Conservation (phyloP, 2,113 vertebrate genomes). For the Otus sunia region DNA sequence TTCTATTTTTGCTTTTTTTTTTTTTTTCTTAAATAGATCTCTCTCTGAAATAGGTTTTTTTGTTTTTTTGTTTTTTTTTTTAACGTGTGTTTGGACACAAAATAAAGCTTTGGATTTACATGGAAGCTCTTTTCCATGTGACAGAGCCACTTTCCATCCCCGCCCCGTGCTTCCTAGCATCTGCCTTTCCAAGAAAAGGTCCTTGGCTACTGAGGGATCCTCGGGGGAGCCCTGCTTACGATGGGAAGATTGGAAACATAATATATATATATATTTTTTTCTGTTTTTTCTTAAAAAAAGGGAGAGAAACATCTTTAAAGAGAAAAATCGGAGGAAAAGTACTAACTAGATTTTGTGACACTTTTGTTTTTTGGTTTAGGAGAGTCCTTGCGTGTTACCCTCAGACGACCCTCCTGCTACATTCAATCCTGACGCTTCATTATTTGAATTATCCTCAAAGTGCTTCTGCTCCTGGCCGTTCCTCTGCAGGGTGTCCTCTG, state of each 20-base stretch:
- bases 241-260: conserved; percentile 34
- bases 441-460: conserved; percentile 73
- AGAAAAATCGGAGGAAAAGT: conserved; percentile 68
- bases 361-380: conserved; percentile 63
- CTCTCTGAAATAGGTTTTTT: background rate
- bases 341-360: conserved; percentile 73
- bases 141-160: conserved; percentile 29
- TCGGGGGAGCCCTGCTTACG: background rate
- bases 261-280: conserved; percentile 22
- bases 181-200: background rate
- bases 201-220: conserved; percentile 21
- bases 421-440: conserved; percentile 67
- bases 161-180: background rate
- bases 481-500: conserved; percentile 14
- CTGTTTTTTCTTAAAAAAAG: background rate
- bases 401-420: conserved; percentile 67
- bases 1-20: background rate
- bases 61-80: background rate
- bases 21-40: conserved; percentile 30
- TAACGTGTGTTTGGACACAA: conserved; percentile 57
- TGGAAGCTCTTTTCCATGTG: conserved; percentile 63
- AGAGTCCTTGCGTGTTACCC: conserved; percentile 69
- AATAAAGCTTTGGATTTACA: conserved; percentile 68
- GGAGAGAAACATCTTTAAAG: conserved; percentile 55
- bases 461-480: conserved; percentile 64